Base-by-base conservation (phyloP, 2,888 invertebrate genomes). In the Eupithecia inturbata region DNA sequence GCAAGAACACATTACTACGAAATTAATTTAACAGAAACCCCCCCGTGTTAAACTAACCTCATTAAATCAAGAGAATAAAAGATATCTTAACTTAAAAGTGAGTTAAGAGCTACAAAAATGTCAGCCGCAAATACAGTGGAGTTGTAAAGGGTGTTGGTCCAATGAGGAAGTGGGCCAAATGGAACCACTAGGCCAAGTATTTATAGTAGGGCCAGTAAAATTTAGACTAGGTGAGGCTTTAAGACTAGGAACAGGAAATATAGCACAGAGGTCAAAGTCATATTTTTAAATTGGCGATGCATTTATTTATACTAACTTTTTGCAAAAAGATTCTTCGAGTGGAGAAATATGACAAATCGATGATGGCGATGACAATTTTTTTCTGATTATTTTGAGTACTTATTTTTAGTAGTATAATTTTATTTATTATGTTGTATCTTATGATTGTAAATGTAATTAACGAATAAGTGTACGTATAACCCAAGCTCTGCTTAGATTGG, bases 51-150 rank as follows among this genome's bases (percentile, higher is more conserved):
- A 31, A 64, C 26, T 10, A 41, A 57, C 39, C 64, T 45, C 68
- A 71, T 76, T 71, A 73, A 70, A 70, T 60, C 68, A 72, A 63
- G 63, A 33, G 28, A 36, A 28, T 68, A 49, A 72, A 70, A 66
- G 45, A 57, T 63, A 68, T 70, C 26, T n/a, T 63, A 67, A 70
- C 62, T 53, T 49, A 57, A 68, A 60, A 60, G 57, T 63, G 33
- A 33, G 57, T 71, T 71, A 57, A 33, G 26, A 67, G 67, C 67
- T 57, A 7, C 33, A 60, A 33, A 62, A 67, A 67, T n/a, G 16
- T 33, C 53, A 67, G 62, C 49, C 57, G 57, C 57, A 26, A 26
- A 57, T 57, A 57, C 57, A 26, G 57, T 1, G 57, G 26, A 57
- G 26, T 57, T 57, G 57, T 26, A 5, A 26, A 57, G 26, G 49